phyloP scores from a whole-genome alignment of 1,140 invertebrate species.

The Drosophila insularis region DNA sequence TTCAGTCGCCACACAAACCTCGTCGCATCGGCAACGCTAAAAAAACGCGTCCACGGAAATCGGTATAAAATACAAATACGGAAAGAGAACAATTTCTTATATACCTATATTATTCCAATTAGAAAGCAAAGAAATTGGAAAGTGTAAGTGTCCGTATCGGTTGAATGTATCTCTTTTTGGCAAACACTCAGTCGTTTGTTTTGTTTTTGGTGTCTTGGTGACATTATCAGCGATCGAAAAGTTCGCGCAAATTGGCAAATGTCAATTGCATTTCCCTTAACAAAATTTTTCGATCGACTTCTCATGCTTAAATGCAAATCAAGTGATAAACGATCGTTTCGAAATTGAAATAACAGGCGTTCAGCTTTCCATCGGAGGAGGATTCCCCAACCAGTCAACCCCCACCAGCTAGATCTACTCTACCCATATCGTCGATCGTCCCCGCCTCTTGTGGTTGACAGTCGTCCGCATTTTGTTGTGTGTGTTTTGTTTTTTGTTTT shows the following conservation, averaged over 20 bases:
- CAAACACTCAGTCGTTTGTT: constrained; percentile 3
- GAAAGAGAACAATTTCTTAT: background rate
- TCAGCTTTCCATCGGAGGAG: constrained; percentile 58
- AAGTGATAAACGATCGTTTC: constrained; percentile 81
- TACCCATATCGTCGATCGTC: constrained; percentile 37
- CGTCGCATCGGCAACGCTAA: constrained; percentile 52
- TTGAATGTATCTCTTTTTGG: constrained; percentile 2
- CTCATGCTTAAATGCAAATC: constrained; percentile 58
- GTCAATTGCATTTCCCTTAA: constrained; percentile 28
- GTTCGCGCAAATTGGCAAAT: constrained; percentile 32
- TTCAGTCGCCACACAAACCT: constrained; percentile 66
- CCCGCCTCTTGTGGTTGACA: constrained; percentile 28
- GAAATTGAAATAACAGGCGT: constrained; percentile 79
- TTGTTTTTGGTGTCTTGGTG: constrained; percentile 28
- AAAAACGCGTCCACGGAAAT: constrained; percentile 42
- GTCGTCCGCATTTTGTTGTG: constrained; percentile 46
- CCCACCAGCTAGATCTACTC: constrained; percentile 33
- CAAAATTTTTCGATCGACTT: constrained; percentile 46
- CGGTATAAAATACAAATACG: constrained; percentile 10
- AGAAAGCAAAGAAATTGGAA: constrained; percentile 44
- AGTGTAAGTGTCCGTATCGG: constrained; percentile 60
- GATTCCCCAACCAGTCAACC: too few relatives aligned
- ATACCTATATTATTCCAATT: background rate
- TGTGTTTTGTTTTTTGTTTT: constrained; percentile 15
- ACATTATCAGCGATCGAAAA: constrained; percentile 61